phyloP scores from a whole-genome alignment of 2,888 invertebrate species.

The Dicranocentrus wangi region DNA sequence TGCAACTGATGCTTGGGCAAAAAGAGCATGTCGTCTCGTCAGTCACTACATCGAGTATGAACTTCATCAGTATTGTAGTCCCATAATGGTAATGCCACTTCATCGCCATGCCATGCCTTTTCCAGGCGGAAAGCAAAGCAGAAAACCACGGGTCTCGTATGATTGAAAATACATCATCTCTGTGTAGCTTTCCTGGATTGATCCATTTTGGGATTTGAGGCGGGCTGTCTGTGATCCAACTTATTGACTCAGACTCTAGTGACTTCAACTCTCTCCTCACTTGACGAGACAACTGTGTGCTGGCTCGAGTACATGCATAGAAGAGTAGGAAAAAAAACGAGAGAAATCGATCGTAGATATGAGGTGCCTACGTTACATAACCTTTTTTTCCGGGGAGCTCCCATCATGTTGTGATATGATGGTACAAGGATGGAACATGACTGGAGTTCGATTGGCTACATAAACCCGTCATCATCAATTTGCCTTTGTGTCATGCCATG shows the following conservation, averaged over 20 bases:
- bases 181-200: too few species aligned
- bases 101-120: too few species aligned
- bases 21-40: too few species aligned
- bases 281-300: not conserved
- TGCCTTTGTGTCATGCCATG: conserved; percentile 31
- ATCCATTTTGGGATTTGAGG: conserved; percentile 7
- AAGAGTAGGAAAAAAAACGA: not conserved
- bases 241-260: not conserved
- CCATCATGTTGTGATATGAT: conserved; percentile 3
- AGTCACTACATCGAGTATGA: too few species aligned
- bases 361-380: too few species aligned
- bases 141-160: too few species aligned
- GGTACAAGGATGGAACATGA: conserved; percentile 1
- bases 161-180: too few species aligned
- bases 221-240: not conserved
- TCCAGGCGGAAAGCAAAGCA: too few species aligned
- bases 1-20: too few species aligned
- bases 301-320: not conserved
- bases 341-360: conserved; percentile 1
- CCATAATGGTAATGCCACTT: too few species aligned
- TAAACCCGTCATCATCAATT: conserved; percentile 60
- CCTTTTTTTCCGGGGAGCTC: not conserved
- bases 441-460: conserved; percentile 31
- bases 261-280: not conserved
- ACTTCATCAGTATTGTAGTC: too few species aligned